Evolutionary conservation across 2,888 invertebrate species (phyloP), one percentile per base, ranked within the genome.

Genomic region (Aquatica leii): DNA sequence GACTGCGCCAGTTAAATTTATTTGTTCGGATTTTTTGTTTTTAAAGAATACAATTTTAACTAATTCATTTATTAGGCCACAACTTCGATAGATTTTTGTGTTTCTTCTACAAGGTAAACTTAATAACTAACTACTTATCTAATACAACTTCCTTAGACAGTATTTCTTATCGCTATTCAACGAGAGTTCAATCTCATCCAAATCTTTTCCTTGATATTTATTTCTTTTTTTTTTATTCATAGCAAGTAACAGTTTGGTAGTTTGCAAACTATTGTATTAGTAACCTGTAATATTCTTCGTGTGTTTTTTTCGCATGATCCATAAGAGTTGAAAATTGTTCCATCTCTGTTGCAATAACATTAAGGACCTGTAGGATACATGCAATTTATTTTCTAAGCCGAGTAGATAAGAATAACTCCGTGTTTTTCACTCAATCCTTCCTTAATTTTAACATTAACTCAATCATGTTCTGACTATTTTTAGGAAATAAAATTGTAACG

Each of bases 251-350:
- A 31, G 31, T 31, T 31, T 31, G 31, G 31, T 6, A 4, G 9
- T 9, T 9, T 31, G n/a, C 31, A 31, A 31, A 4, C 31, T 6
- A 31, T 31, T 31, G 4, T 31, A 31, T 31, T 31, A 31, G 31
- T 31, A 31, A 66, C 68, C 63, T 65, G 37, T 72, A 72, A 49
- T 63, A 71, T 54, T 57, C 50, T 58, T 66, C 66, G 56, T 72
- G 71, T n/a, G 71, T 63, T 69, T 69, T n/a, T 56, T 62, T 67
- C 12, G 73, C 72, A 48, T 74, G 73, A 1, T 70, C 72, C 72
- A 73, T 73, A 50, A 73, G 71, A n/a, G 43, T 66, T 1, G 72
- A 72, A 53, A 74, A 69, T 55, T 72, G 73, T 59, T 74, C 71
- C 61, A 70, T 68, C 55, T 73, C 71, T 15, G 15, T 53, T 14